A percentile compares a stretch with the other conserved stretches of the same genome.
Conservation (phyloP, 2,888 invertebrate genomes). For the Stomorhina lunata region DNA sequence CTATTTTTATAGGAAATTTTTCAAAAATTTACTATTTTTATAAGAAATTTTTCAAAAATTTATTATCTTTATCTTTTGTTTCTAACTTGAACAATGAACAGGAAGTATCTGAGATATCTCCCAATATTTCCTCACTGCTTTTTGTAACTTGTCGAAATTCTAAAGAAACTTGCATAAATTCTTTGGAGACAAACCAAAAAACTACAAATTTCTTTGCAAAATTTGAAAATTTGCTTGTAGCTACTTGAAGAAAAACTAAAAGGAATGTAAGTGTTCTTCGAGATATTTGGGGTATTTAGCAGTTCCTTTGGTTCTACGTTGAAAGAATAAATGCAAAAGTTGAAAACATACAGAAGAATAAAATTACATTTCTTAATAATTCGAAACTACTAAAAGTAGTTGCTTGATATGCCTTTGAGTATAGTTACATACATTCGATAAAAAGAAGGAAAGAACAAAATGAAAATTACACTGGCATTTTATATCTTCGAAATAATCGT, state of each 20-base stretch:
- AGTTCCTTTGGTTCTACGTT: not conserved
- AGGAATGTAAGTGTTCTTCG: not conserved
- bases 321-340: not conserved
- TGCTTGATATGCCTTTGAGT: slow-evolving; percentile 23
- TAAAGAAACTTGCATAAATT: not conserved
- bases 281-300: slow-evolving; percentile 26
- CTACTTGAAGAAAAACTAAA: not conserved
- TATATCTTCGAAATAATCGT: slow-evolving; percentile 22
- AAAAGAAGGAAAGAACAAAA: not conserved
- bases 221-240: too few species aligned
- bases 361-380: not conserved
- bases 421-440: too few species aligned
- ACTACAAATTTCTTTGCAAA: not conserved
- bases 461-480: not conserved
- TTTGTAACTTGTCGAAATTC: too few species aligned
- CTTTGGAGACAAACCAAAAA: slow-evolving; percentile 6
- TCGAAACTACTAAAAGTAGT: slow-evolving; percentile 25
- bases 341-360: not conserved
- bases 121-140: too few species aligned
- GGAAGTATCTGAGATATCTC: too few species aligned
- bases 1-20: too few species aligned
- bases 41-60: too few species aligned
- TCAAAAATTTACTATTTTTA: too few species aligned
- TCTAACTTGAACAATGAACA: too few species aligned
- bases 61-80: too few species aligned